Evolutionary conservation across 2,113 vertebrate genomes (phyloP), one percentile per base, ranked within the genome.

Genomic region (Catagonus wagneri): DNA sequence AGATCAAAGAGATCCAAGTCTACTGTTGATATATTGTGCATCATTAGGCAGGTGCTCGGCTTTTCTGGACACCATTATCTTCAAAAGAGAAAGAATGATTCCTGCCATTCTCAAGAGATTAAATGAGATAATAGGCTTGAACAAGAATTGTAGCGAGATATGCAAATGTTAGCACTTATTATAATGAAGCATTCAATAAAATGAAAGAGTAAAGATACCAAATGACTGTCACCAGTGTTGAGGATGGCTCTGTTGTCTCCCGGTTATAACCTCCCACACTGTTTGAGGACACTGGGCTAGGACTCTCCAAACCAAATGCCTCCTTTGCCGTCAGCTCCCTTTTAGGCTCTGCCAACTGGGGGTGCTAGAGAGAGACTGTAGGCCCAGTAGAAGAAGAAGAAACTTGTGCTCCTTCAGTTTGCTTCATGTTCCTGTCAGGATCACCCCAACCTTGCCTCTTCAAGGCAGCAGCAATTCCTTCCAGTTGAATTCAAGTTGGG

Each of bases 121-220:
- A 95, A 93, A 66, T 54, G 60, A 97, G 22, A 79, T 68, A 79
- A 58, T 32, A 91, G 56, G 15, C 27, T 58, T 56, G 23, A 54
- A n/a, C 19, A 20, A 50, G 11, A 75, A 75, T 12, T 44, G 1
- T 7, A 88, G 27, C 56, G 32, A 84, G 52, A 84, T 32, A 3
- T 54, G 16, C 20, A 88, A 81, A 72, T 66, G 32, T 71, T 44
- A 86, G n/a, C 44, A 60, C 13, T 92, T 90, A 56, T 52, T 75
- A 61, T 83, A 71, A 61, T 15, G 56, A 22, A 27, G 23, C 34
- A 58, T 23, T 78, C 78, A 92, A 78, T 36, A 36, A 78, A 86
- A 83, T 27, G 89, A 76, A 89, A 84, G 34, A 71, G 16, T 65
- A 86, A 69, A 81, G 25, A 80, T 61, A 56, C 39, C 19, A 83